These are phyloP conservation scores for Pseudococcus viburni DNA, from an alignment of 2,888 invertebrate genomes.

Conservation along the genomic window DNA sequence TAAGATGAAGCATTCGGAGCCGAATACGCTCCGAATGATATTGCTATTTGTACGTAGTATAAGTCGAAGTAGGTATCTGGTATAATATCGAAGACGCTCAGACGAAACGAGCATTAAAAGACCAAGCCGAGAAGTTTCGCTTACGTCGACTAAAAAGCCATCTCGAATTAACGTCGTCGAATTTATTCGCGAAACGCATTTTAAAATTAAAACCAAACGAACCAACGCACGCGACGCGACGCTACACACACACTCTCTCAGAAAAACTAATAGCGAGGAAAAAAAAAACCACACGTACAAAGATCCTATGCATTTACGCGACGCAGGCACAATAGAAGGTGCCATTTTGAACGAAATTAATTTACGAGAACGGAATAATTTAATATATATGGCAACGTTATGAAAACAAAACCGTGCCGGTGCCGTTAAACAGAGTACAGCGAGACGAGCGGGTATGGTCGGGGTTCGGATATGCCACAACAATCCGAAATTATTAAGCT, in stretches of 20 bases:
- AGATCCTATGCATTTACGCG: constrained; percentile 29
- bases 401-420: constrained; percentile 33
- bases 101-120: constrained; percentile 4
- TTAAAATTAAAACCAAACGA: background rate
- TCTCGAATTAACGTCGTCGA: constrained; percentile 37
- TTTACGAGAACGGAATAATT: constrained; percentile 55
- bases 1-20: background rate
- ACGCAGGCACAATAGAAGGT: constrained; percentile 22
- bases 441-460: background rate
- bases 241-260: background rate
- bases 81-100: background rate
- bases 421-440: background rate
- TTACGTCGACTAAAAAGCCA: constrained; percentile 20
- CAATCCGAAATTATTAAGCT: constrained; percentile 46
- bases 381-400: constrained; percentile 30
- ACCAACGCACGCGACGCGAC: background rate
- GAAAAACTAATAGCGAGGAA: background rate
- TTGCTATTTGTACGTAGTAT: background rate
- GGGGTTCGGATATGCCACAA: background rate
- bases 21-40: background rate
- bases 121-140: background rate
- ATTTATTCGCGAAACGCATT: constrained; percentile 6
- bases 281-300: background rate
- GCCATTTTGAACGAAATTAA: constrained; percentile 44
- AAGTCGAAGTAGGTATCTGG: background rate